Percentiles rank a stretch among this genome's conserved stretches.
These are phyloP conservation scores for Cygnus atratus DNA, from an alignment of 2,113 vertebrate species.

Conservation along the genomic window DNA sequence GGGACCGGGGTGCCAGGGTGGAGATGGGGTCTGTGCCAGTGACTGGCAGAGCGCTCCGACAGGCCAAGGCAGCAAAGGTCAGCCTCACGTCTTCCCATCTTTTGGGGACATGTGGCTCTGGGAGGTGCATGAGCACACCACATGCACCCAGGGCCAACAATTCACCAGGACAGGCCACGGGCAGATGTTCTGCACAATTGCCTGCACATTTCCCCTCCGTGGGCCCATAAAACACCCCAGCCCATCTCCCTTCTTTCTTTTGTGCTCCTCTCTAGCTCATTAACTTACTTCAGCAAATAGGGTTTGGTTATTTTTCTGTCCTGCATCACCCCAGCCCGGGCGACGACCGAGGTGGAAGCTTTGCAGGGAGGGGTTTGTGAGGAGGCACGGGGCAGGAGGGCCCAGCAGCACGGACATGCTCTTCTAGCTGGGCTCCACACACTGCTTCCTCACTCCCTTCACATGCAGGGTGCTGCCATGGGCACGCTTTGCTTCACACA, in stretches of 20 bases:
- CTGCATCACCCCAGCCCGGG: not conserved
- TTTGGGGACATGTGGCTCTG: not conserved
- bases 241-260: not conserved
- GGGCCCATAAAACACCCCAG: not conserved
- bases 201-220: not conserved
- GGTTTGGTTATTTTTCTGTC: not conserved
- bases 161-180: not conserved
- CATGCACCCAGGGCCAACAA: accelerated
- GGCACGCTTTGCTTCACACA: accelerated
- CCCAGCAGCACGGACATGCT: accelerated
- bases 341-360: not conserved
- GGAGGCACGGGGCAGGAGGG: accelerated
- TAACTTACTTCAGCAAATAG: not conserved
- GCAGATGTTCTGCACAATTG: not conserved
- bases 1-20: not conserved
- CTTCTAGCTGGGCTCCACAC: not conserved
- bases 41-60: accelerated
- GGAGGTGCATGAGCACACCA: not conserved
- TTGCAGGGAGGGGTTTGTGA: not conserved
- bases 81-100: not conserved
- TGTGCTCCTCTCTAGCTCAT: not conserved
- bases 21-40: not conserved
- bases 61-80: accelerated
- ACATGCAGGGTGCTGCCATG: accelerated
- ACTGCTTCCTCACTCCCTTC: not conserved